A percentile compares a stretch with the other conserved stretches of the same genome.
Conservation (phyloP, 2,113 vertebrate species). For the Corapipo altera region DNA sequence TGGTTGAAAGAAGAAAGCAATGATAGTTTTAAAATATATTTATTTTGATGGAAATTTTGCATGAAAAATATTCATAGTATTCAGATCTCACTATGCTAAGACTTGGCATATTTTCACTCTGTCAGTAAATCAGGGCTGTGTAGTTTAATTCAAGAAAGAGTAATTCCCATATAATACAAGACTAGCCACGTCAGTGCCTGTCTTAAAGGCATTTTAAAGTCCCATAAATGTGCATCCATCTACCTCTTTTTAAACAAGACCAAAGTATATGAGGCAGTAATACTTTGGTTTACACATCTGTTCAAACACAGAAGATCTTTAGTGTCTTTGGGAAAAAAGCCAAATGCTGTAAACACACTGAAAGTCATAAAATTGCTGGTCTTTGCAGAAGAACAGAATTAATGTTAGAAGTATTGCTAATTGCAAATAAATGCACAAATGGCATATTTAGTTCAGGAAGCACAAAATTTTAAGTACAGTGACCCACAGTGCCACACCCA, state of each 20-base stretch:
- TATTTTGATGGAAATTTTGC: neutral
- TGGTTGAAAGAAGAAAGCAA: neutral
- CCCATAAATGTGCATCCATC: neutral
- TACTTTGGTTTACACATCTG: slow-evolving; percentile 56
- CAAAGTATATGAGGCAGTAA: slow-evolving; percentile 21
- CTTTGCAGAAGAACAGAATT: slow-evolving; percentile 46
- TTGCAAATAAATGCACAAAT: slow-evolving; percentile 44
- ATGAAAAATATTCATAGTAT: neutral
- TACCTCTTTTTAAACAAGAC: slow-evolving; percentile 26
- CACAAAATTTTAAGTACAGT: neutral
- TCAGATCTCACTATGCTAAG: neutral
- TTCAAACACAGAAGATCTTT: slow-evolving; percentile 62
- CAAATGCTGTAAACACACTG: slow-evolving; percentile 37
- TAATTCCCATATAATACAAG: neutral
- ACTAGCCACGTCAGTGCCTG: neutral
- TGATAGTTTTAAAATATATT: neutral
- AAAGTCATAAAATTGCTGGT: slow-evolving; percentile 44
- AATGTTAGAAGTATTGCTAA: slow-evolving; percentile 23
- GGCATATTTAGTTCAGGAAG: neutral
- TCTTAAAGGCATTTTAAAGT: neutral
- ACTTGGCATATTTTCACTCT: neutral
- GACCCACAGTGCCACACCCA: neutral
- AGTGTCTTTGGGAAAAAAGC: slow-evolving; percentile 37
- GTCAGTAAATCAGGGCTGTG: neutral
- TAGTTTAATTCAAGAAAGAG: neutral